Evolutionary conservation across 2,113 vertebrate species (phyloP).

Genomic region (Ciconia boyciana): DNA sequence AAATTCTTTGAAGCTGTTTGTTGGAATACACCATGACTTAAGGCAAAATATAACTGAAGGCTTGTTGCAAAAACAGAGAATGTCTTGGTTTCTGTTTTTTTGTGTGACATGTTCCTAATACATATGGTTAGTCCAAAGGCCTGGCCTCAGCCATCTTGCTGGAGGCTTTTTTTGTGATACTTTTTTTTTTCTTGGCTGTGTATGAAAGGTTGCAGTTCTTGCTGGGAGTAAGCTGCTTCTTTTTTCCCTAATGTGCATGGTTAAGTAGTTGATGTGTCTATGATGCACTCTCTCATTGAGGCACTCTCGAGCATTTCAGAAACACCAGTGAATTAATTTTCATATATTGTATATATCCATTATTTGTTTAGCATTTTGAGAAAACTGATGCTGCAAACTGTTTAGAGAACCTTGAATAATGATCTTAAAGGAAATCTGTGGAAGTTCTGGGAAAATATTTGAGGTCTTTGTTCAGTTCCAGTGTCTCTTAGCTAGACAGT

Average conservation of each 20-base stretch:
- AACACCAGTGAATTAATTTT: background rate
- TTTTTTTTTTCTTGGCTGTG: background rate
- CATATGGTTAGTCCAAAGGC: background rate
- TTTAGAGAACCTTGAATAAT: background rate
- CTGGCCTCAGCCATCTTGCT: background rate
- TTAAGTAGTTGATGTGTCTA: background rate
- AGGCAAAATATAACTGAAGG: background rate
- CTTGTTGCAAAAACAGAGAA: background rate
- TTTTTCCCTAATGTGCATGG: accelerated
- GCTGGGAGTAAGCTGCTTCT: background rate
- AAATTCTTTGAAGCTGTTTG: background rate
- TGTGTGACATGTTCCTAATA: background rate
- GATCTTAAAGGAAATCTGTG: background rate
- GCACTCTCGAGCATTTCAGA: background rate
- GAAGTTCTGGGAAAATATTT: background rate
- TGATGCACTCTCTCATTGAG: background rate
- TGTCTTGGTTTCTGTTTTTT: background rate
- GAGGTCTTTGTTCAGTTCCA: background rate
- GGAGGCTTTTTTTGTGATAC: background rate
- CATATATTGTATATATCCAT: background rate
- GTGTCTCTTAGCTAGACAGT: background rate
- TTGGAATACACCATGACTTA: background rate
- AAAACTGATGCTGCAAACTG: background rate
- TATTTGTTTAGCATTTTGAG: background rate
- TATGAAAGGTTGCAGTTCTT: background rate